Evolutionary conservation across 2,797 vertebrate genomes (phyloP), one percentile per base, ranked within the genome.

Genomic region (Triplophysa yarkandensis): DNA sequence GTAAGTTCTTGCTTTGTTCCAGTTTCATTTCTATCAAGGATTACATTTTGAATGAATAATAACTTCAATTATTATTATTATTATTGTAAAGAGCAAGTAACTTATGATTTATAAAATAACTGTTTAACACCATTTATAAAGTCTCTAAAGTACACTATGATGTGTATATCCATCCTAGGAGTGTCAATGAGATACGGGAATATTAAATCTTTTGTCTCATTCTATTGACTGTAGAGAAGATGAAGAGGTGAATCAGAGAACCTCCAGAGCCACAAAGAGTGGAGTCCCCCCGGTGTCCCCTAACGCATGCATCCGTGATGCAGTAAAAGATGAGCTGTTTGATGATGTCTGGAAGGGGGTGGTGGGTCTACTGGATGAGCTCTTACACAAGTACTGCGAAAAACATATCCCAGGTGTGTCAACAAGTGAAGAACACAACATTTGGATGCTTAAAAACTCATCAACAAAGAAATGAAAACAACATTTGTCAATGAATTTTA

Each of bases 281-380:
- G 92, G 92, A 34, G 87, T 94, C 76, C 94, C 94, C 23, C 91
- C 92, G 0, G 66, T 94, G 36, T 94, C 94, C n/a, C 93, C 93
- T 4, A 84, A 85, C 9, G 89, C 90, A 80, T 95, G 94, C 72
- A 89, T 94, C 77, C 90, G 83, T 85, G 92, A 92, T 2, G 77
- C 90, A 0, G 93, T 94, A 72, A 82, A 83, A 34, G 90, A 90
- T 13, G 93, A 92, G 85, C 81, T 93, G 7, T 95, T 95, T 81
- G 93, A 95, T 85, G 61, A 68, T 1, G 71, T 90, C 50, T 95
- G 94, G 94, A 86, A 71, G 64, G 83, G 64, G 61, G 65, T 92
- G 62, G 87, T 92, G 65, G 85, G 81, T 67, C 78, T 89, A n/a
- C 11, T 94, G 83, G 86, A 89, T 76, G 87, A 90, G 44, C 83